Conservation (phyloP, 2,113 vertebrate genomes). For the Beaufortia kweichowensis region DNA sequence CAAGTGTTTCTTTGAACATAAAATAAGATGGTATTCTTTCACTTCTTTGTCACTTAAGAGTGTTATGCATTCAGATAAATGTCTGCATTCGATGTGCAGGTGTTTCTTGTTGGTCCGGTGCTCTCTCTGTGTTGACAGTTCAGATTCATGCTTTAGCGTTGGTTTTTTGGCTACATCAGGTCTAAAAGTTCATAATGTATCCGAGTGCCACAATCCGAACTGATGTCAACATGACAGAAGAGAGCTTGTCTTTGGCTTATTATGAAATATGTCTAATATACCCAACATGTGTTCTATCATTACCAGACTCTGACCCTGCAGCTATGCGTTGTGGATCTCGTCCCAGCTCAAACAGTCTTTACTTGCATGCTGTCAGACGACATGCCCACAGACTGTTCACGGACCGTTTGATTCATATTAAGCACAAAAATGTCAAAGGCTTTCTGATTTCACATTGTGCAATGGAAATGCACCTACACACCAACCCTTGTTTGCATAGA, state of each 20-base stretch:
- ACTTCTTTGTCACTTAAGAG: background rate
- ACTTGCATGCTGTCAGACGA: background rate
- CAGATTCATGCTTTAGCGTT: background rate
- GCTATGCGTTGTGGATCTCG: constrained; percentile 21
- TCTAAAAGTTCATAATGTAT: background rate
- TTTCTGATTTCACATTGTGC: background rate
- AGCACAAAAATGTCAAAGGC: background rate
- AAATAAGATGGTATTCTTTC: background rate
- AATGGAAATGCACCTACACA: no score
- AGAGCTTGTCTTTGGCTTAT: constrained; percentile 14
- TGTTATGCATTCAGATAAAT: background rate
- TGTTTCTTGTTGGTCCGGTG: background rate
- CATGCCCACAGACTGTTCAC: background rate
- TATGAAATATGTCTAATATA: constrained; percentile 32
- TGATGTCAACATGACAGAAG: background rate
- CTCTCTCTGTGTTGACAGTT: background rate
- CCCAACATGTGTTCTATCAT: constrained; percentile 29
- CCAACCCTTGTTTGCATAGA: no score
- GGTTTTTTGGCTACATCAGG: background rate
- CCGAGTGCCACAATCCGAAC: constrained; percentile 10
- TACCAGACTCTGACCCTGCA: constrained; percentile 35
- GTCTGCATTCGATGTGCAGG: background rate
- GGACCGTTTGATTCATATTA: background rate
- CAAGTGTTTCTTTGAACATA: background rate
- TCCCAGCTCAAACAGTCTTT: background rate